Percentiles rank a stretch among this genome's conserved stretches.
Conservation (phyloP, 2,888 invertebrate genomes). For the Ectemnius continuus region DNA sequence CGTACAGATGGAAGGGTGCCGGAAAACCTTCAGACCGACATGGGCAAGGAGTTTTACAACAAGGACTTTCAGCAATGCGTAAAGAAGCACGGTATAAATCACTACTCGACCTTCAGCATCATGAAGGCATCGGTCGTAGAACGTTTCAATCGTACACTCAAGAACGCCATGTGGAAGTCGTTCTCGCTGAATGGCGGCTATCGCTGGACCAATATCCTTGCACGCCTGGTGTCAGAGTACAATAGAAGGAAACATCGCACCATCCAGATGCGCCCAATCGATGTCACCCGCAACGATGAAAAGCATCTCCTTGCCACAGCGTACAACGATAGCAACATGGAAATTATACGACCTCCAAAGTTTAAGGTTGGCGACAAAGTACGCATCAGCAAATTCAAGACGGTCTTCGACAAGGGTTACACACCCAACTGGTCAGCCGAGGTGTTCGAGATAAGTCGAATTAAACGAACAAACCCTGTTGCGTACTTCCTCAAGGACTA, state of each 20-base stretch:
- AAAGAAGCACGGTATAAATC: constrained; percentile 31
- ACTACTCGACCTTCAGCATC: constrained; percentile 52
- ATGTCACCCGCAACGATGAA: not conserved
- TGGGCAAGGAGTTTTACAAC: constrained; percentile 22
- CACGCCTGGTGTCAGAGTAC: constrained; percentile 51
- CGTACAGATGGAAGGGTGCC: not conserved
- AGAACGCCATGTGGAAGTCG: constrained; percentile 60
- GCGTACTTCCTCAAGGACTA: too few relatives aligned
- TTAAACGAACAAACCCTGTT: constrained; percentile 63
- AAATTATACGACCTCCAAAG: constrained; percentile 17
- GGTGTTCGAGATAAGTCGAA: constrained; percentile 66
- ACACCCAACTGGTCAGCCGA: constrained; percentile 71
- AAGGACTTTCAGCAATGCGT: not conserved
- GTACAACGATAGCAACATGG: not conserved
- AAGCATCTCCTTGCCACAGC: not conserved
- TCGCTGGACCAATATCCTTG: constrained; percentile 50
- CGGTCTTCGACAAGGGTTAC: constrained; percentile 69
- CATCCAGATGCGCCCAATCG: not conserved
- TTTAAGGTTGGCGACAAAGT: constrained; percentile 67
- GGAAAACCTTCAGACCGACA: constrained; percentile 6
- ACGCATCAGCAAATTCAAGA: constrained; percentile 66
- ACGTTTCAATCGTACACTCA: constrained; percentile 61
- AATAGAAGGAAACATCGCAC: constrained; percentile 1
- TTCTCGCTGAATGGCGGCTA: constrained; percentile 52
- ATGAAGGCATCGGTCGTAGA: constrained; percentile 67